A percentile compares a stretch with the other conserved stretches of the same genome.
These are phyloP conservation scores for Lasioglossum baleicum DNA, from an alignment of 1,140 invertebrate genomes.

Conservation along the genomic window DNA sequence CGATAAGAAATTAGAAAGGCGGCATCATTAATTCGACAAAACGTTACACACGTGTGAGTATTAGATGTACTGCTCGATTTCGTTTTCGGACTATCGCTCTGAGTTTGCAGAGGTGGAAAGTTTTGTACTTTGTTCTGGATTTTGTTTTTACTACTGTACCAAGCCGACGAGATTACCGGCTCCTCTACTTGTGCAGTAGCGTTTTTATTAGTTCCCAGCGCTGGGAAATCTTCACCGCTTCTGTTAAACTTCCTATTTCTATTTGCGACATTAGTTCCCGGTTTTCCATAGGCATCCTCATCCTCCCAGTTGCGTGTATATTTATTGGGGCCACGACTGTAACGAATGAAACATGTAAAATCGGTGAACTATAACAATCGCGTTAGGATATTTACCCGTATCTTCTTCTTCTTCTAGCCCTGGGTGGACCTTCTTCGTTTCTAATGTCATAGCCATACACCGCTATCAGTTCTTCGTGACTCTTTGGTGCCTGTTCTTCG, in stretches of 20 bases:
- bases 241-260: constrained; percentile 64
- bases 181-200: constrained; percentile 65
- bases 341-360: constrained; percentile 28
- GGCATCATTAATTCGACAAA: constrained; percentile 18
- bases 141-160: constrained; percentile 79
- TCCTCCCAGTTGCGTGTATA: constrained; percentile 96
- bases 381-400: constrained; percentile 85
- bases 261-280: constrained; percentile 70
- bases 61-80: constrained; percentile 58
- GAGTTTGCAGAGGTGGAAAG: constrained; percentile 73
- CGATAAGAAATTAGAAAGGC: neutral
- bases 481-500: constrained; percentile 91
- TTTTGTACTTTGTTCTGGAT: constrained; percentile 70
- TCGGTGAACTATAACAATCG: neutral
- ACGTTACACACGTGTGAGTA: constrained; percentile 66
- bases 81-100: constrained; percentile 68
- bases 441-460: constrained; percentile 97
- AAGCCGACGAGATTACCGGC: constrained; percentile 78
- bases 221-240: constrained; percentile 77
- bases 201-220: constrained; percentile 72
- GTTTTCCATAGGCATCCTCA: constrained; percentile 88
- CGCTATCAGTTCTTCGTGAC: constrained; percentile 90
- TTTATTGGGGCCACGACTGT: constrained; percentile 92
- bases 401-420: constrained; percentile 89
- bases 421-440: constrained; percentile 93